A percentile compares a stretch with the other conserved stretches of the same genome.
phyloP scores from a whole-genome alignment of 2,888 invertebrate species.

The Coenonympha arcania region DNA sequence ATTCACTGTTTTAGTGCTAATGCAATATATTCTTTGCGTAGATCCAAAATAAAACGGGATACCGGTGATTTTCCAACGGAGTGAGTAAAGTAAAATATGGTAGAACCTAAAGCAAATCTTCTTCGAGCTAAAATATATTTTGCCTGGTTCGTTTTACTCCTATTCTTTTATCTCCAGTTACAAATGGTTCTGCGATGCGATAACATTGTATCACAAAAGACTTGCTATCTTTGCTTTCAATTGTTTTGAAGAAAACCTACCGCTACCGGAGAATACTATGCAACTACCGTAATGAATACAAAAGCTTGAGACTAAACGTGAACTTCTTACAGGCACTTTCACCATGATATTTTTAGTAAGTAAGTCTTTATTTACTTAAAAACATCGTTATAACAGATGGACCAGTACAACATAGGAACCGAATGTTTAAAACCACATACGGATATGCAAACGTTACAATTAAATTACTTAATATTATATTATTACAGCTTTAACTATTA shows the following conservation, averaged over 20 bases:
- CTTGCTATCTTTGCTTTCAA: conserved; percentile 4
- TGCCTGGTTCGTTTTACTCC: conserved; percentile 1
- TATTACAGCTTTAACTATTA: too few species aligned
- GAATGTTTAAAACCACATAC: too few species aligned
- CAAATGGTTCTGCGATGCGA: conserved; percentile 4
- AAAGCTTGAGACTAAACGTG: neutral
- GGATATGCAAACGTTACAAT: too few species aligned
- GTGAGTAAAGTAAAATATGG: neutral
- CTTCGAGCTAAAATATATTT: conserved; percentile 3
- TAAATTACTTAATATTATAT: too few species aligned
- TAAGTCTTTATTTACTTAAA: too few species aligned
- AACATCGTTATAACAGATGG: too few species aligned
- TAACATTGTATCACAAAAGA: conserved; percentile 4
- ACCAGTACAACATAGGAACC: too few species aligned
- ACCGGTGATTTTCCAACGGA: neutral
- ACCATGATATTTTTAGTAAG: too few species aligned
- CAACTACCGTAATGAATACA: neutral
- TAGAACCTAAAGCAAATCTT: neutral
- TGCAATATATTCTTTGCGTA: too few species aligned
- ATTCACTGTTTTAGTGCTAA: too few species aligned
- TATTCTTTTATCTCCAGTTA: conserved; percentile 5
- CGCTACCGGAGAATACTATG: neutral
- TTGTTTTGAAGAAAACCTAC: neutral
- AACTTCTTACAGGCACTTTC: too few species aligned
- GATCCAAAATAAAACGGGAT: neutral